phyloP scores from a whole-genome alignment of 1,140 invertebrate genomes.

The Daktulosphaira vitifoliae region DNA sequence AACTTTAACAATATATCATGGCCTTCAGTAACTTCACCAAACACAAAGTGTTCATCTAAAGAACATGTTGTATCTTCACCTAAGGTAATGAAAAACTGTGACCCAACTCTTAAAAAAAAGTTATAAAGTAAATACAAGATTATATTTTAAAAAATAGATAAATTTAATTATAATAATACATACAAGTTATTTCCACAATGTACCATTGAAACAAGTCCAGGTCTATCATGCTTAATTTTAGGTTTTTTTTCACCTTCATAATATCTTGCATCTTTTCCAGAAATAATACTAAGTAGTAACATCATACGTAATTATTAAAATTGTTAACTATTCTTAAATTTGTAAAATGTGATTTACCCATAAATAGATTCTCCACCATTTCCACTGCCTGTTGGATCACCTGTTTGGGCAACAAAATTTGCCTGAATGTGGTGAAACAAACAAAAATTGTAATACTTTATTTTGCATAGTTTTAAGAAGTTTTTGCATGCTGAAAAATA shows the following conservation, averaged over 20 bases:
- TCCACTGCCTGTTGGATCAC: conserved; percentile 88
- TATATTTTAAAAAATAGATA: not conserved
- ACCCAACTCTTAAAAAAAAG: conserved; percentile 58
- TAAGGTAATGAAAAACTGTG: conserved; percentile 95
- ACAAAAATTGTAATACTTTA: conserved; percentile 97
- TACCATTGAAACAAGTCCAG: conserved; percentile 89
- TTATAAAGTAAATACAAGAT: not conserved
- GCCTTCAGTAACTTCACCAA: conserved; percentile 92
- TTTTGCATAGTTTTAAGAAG: conserved; percentile 95
- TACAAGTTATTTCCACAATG: conserved; percentile 83
- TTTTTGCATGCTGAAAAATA: conserved; percentile 73
- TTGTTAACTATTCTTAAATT: not conserved
- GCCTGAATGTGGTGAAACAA: conserved; percentile 53
- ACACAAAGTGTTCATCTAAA: conserved; percentile 92
- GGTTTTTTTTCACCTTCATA: conserved; percentile 88
- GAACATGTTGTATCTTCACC: conserved; percentile 74
- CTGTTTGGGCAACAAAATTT: conserved; percentile 96
- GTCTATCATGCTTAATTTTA: conserved; percentile 78
- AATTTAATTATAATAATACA: conserved; percentile 32
- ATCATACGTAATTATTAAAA: not conserved
- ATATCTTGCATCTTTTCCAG: conserved; percentile 80
- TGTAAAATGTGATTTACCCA: conserved; percentile 45
- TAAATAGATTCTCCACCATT: conserved; percentile 85
- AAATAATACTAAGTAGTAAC: conserved; percentile 49
- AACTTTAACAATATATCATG: conserved; percentile 78